phyloP scores from a whole-genome alignment of 2,888 invertebrate genomes.

The Alsophila aescularia region DNA sequence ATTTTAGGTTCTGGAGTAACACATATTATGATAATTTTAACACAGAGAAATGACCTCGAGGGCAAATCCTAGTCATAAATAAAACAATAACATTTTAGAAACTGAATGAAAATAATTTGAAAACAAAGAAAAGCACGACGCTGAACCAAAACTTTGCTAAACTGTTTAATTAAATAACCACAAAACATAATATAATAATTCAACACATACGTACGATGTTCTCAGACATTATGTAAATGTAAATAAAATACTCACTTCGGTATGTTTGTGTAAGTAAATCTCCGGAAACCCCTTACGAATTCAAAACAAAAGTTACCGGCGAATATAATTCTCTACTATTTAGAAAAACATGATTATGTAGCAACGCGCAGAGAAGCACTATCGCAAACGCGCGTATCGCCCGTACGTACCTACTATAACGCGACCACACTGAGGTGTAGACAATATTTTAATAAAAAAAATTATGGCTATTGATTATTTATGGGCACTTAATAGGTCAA shows the following conservation, averaged over 20 bases:
- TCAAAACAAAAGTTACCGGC: constrained; percentile 18
- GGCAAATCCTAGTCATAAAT: no score
- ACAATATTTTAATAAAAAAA: constrained; percentile 20
- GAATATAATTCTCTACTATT: constrained; percentile 32
- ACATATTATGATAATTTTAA: no score
- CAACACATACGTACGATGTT: constrained; percentile 11
- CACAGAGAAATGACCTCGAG: no score
- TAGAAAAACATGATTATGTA: constrained; percentile 52
- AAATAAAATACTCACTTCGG: constrained; percentile 31
- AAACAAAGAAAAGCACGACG: no score
- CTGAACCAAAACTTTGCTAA: neutral
- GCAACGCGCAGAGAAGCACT: constrained; percentile 63
- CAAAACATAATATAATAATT: constrained; percentile 6
- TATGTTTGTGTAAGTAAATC: neutral
- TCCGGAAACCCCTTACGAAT: constrained; percentile 12
- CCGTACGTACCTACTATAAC: constrained; percentile 32
- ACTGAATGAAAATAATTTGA: no score
- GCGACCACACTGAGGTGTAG: constrained; percentile 31
- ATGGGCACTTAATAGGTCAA: constrained; percentile 15
- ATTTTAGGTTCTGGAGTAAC: no score
- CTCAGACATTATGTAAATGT: constrained; percentile 14
- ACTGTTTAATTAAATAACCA: neutral
- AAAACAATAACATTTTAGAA: no score
- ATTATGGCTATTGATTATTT: constrained; percentile 8
- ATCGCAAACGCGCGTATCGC: constrained; percentile 53